These are phyloP conservation scores for Jordanella pulchra DNA, from an alignment of 2,797 vertebrate genomes.

Conservation along the genomic window DNA sequence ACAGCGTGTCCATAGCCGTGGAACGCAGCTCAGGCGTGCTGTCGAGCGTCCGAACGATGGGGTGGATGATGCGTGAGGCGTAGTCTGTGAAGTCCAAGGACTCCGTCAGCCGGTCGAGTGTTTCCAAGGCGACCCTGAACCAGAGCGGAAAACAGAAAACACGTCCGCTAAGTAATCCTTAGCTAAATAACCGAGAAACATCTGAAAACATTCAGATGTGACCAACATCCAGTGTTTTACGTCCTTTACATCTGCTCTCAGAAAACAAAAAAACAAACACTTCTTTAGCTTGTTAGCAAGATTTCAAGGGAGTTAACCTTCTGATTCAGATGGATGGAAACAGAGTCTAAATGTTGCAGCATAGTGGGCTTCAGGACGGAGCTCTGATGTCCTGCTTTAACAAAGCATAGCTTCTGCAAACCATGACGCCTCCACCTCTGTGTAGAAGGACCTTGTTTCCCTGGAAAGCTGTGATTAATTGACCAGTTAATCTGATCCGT, in stretches of 20 bases:
- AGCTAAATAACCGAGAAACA: constrained; percentile 2
- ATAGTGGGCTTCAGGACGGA: too few species aligned
- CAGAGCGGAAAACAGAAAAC: constrained; percentile 44
- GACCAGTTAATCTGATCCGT: too few species aligned
- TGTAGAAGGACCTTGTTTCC: too few species aligned
- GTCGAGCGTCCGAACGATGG: constrained; percentile 92
- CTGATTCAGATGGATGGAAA: neutral
- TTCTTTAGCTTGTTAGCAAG: neutral
- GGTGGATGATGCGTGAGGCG: constrained; percentile 96
- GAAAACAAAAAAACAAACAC: neutral
- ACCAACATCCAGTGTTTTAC: too few species aligned
- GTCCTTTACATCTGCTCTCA: too few species aligned
- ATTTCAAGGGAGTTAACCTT: neutral
- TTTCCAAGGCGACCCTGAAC: constrained; percentile 91
- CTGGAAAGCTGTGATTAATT: too few species aligned
- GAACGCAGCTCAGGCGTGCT: constrained; percentile 91
- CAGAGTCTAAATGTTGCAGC: neutral
- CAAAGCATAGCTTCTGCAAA: neutral
- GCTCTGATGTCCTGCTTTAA: too few species aligned
- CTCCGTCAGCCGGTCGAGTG: constrained; percentile 93
- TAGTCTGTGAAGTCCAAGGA: constrained; percentile 98
- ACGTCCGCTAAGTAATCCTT: neutral
- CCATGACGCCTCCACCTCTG: too few species aligned
- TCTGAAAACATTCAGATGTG: neutral
- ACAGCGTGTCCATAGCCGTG: constrained; percentile 97